Conservation (phyloP, 1,140 invertebrate genomes). For the Mizuhopecten yessoensis region DNA sequence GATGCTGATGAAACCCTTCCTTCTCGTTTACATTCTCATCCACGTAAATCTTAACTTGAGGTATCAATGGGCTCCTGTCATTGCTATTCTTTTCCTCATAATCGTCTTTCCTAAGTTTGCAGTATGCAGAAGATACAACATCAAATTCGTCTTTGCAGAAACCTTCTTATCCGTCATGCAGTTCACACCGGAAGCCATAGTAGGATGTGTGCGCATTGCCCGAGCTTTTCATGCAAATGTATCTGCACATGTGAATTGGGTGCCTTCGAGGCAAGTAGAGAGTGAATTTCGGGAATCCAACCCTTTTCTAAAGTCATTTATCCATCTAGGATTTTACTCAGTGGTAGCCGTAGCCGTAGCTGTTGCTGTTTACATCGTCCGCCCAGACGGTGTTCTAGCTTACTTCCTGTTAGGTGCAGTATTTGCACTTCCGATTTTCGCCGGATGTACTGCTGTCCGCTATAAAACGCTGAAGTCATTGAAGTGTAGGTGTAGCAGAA, state of each 20-base stretch:
- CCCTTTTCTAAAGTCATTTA: slow-evolving; percentile 76
- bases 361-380: slow-evolving; percentile 55
- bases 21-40: slow-evolving; percentile 74
- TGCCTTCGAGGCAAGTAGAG: slow-evolving; percentile 77
- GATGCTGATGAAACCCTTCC: slow-evolving; percentile 80
- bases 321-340: slow-evolving; percentile 76
- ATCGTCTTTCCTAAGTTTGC: slow-evolving; percentile 78
- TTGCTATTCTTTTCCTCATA: slow-evolving; percentile 76
- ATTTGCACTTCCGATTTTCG: background rate
- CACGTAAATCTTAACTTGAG: slow-evolving; percentile 71
- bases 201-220: slow-evolving; percentile 74
- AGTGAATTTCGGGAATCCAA: slow-evolving; percentile 76
- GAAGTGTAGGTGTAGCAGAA: background rate
- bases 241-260: slow-evolving; percentile 71
- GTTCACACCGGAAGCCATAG: slow-evolving; percentile 78
- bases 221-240: slow-evolving; percentile 74
- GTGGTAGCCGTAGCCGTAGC: slow-evolving; percentile 65
- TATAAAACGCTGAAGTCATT: background rate
- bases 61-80: slow-evolving; percentile 74
- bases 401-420: background rate
- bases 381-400: background rate
- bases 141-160: slow-evolving; percentile 74
- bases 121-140: slow-evolving; percentile 73
- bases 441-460: background rate
- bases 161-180: slow-evolving; percentile 78